A percentile compares a stretch with the other conserved stretches of the same genome.
phyloP scores from a whole-genome alignment of 2,888 invertebrate genomes.

The Troilus luridus region DNA sequence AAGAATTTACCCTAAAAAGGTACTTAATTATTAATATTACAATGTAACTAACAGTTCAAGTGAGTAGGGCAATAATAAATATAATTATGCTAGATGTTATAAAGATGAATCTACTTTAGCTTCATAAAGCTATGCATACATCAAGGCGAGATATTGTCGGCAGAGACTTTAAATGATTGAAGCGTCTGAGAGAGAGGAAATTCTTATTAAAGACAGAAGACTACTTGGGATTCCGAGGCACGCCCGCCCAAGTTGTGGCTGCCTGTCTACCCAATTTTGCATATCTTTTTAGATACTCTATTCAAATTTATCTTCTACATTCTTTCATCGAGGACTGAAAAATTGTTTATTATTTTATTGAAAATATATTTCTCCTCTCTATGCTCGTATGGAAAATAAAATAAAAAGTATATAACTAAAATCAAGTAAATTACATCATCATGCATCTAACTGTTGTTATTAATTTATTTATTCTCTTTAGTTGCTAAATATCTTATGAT shows the following conservation, averaged over 20 bases:
- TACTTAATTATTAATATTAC: too few species aligned
- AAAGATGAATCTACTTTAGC: neutral
- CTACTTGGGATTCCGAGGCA: neutral
- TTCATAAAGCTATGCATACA: neutral
- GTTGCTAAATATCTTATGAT: too few species aligned
- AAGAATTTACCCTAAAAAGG: too few species aligned
- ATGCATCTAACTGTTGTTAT: too few species aligned
- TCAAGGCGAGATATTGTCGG: neutral
- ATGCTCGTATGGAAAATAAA: too few species aligned
- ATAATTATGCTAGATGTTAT: neutral
- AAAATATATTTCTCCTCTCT: neutral
- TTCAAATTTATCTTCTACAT: neutral
- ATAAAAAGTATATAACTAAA: too few species aligned
- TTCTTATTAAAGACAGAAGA: neutral
- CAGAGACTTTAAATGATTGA: neutral
- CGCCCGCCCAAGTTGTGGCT: neutral
- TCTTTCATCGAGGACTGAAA: neutral
- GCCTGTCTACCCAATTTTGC: neutral
- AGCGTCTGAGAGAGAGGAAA: neutral
- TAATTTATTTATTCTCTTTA: too few species aligned
- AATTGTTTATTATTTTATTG: neutral
- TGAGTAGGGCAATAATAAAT: too few species aligned
- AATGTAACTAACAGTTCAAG: too few species aligned
- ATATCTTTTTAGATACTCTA: neutral
- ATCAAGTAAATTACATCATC: too few species aligned